Evolutionary conservation across 92 coral and sea anemone species (phyloP), one percentile per base, ranked within the genome.

Genomic region (Bergia sp.): DNA sequence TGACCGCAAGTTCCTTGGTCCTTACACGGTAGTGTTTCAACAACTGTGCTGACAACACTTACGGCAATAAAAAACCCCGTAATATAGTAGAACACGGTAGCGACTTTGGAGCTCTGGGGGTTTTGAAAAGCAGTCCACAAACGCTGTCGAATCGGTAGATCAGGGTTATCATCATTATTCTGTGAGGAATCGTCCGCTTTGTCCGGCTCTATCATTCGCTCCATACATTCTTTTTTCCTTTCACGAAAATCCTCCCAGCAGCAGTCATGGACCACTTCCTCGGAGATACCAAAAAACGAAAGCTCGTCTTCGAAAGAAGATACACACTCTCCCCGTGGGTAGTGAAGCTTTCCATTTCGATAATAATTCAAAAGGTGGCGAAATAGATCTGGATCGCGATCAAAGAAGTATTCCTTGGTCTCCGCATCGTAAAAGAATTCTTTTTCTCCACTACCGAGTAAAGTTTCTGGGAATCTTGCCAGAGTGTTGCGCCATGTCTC

Each of bases 161-260:
- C 99, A 7, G 96, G 80, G 75, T 76, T 92, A 53, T 97, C 99
- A 10, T 91, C 95, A 40, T 97, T 98, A 80, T 94, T 96, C 86
- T 97, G 98, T 66, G 98, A 96, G 47, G 97, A 94, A 82, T 97
- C 98, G 47, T 97, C 98, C 37, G 92, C 90, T 83, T 95, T 95
- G 85, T 95, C 98, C 36, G 98, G 98, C 85, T 97, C 99, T 66
- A 95, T 96, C 81, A 97, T 95, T 76, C 99, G 75, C 76, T 97
- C 99, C 93, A 95, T 94, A 74, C 99, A 97, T 41, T 97, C 99
- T 41, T 96, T 94, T 85, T 97, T 97, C 79, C 99, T 90, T 82
- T 97, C 99, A 72, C 98, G 95, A 85, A 97, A 97, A 88, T 97
- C 99, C 80, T 97, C 99, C 99, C 99, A 97, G 74, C 99, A 97